phyloP scores from a whole-genome alignment of 2,888 invertebrate genomes.

The Gryllus longicercus region DNA sequence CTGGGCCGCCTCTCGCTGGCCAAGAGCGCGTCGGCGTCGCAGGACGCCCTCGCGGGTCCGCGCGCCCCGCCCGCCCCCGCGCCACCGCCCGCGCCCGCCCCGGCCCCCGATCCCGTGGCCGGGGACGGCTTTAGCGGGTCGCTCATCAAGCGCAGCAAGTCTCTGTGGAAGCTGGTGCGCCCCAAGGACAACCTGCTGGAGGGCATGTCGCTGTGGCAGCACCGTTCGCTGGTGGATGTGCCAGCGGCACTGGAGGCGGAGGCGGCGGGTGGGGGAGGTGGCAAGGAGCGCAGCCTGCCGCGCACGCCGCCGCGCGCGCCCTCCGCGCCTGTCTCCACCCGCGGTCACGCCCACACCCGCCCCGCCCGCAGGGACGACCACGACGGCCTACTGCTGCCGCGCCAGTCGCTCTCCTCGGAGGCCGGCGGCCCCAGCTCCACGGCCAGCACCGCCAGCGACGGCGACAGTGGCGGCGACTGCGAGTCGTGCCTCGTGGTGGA shows the following conservation, averaged over 20 bases:
- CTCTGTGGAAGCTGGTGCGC: conserved; percentile 76
- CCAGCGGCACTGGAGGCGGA: conserved; percentile 47
- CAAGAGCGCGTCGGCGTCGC: conserved; percentile 41
- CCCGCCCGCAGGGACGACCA: conserved; percentile 28
- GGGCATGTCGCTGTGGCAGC: conserved; percentile 84
- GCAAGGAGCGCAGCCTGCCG: neutral
- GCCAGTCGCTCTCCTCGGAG: neutral
- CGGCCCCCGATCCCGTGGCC: neutral
- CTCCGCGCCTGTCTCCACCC: neutral
- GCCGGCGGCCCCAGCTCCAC: neutral
- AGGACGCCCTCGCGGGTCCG: neutral
- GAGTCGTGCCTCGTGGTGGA: conserved; percentile 75
- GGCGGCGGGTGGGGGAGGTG: conserved; percentile 40
- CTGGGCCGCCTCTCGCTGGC: conserved; percentile 50
- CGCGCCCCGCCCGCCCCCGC: neutral
- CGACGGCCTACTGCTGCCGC: conserved; percentile 32
- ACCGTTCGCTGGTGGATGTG: conserved; percentile 75
- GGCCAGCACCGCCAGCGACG: neutral
- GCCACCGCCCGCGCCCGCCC: neutral
- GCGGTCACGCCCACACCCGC: neutral
- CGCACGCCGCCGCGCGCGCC: conserved; percentile 11
- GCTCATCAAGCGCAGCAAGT: conserved; percentile 72
- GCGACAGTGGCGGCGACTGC: conserved; percentile 43
- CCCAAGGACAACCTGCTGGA: conserved; percentile 73
- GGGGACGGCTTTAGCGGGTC: conserved; percentile 38